Conservation (phyloP, 2,113 vertebrate species). For the Channa maculata region DNA sequence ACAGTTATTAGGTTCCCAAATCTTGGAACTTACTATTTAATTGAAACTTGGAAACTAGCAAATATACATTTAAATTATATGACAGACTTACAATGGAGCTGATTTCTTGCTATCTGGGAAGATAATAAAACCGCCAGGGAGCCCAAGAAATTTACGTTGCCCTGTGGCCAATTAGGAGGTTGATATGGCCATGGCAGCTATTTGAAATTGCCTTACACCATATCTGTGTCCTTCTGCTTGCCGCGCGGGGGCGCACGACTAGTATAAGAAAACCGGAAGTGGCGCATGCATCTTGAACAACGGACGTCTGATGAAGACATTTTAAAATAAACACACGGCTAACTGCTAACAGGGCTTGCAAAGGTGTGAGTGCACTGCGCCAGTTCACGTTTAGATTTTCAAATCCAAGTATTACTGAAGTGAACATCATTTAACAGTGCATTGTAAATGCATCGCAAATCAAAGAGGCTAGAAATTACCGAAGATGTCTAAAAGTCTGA, state of each 20-base stretch:
- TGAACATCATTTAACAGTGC: neutral
- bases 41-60: no score
- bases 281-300: constrained; percentile 68
- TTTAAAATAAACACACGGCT: constrained; percentile 82
- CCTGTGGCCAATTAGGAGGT: no score
- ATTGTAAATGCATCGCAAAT: constrained; percentile 1
- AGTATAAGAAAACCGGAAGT: constrained; percentile 61
- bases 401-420: constrained; percentile 5
- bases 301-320: constrained; percentile 81
- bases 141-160: no score
- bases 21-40: no score
- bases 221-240: no score
- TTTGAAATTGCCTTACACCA: no score
- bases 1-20: no score
- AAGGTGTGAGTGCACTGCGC: constrained; percentile 62
- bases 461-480: constrained; percentile 9
- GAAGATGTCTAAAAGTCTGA: constrained; percentile 74
- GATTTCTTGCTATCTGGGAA: no score
- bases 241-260: constrained; percentile 4
- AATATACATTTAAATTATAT: no score
- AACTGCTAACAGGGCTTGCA: constrained; percentile 62
- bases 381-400: constrained; percentile 40
- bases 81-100: no score
- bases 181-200: no score
- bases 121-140: no score